A percentile compares a stretch with the other conserved stretches of the same genome.
Evolutionary conservation across 2,888 invertebrate species (phyloP).

Genomic region (Atherix ibis): DNA sequence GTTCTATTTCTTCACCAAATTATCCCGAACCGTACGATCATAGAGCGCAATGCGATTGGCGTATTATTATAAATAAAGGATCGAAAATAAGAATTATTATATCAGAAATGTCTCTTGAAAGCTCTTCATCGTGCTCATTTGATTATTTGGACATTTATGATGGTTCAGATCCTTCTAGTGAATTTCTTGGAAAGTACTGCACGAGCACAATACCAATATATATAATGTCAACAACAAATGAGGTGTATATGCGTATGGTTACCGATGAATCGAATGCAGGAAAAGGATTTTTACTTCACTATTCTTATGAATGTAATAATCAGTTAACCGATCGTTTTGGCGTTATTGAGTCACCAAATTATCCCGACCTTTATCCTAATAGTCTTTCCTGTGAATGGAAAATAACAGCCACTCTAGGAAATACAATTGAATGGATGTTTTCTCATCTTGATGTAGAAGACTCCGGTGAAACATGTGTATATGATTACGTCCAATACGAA

Average conservation of each 20-base stretch:
- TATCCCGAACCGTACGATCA: constrained; percentile 63
- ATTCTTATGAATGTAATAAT: constrained; percentile 36
- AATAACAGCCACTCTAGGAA: constrained; percentile 58
- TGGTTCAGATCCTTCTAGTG: constrained; percentile 30
- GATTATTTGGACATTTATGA: constrained; percentile 63
- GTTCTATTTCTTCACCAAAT: constrained; percentile 74
- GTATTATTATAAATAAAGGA: constrained; percentile 54
- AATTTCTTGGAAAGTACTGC: constrained; percentile 49
- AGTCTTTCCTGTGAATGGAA: constrained; percentile 59
- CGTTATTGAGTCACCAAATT: constrained; percentile 75
- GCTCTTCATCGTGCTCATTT: constrained; percentile 39
- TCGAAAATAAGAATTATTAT: constrained; percentile 50
- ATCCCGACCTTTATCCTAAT: constrained; percentile 47
- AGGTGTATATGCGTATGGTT: constrained; percentile 52
- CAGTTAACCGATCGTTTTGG: constrained; percentile 35
- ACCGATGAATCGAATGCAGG: constrained; percentile 47
- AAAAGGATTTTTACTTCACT: constrained; percentile 67
- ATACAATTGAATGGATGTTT: constrained; percentile 64
- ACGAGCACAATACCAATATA: constrained; percentile 21
- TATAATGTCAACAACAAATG: constrained; percentile 41
- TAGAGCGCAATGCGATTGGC: constrained; percentile 66
- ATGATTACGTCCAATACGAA: constrained; percentile 38
- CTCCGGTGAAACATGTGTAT: constrained; percentile 30
- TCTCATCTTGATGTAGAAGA: constrained; percentile 52
- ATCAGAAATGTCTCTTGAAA: constrained; percentile 55